Evolutionary conservation across 2,797 vertebrate genomes (phyloP).

Genomic region (Pteropus rufus): DNA sequence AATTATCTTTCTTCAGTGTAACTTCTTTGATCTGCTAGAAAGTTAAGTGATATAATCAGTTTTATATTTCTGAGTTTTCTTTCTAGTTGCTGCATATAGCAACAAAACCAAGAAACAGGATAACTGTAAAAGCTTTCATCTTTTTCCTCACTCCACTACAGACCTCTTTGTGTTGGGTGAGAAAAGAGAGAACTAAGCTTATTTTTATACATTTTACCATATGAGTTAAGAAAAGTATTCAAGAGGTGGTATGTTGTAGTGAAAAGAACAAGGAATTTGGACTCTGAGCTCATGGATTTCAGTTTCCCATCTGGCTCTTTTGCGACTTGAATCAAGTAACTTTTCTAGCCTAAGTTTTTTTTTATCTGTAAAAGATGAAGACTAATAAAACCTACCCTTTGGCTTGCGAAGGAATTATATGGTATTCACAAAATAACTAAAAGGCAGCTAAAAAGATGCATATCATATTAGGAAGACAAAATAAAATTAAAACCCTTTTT

Average conservation of each 20-base stretch:
- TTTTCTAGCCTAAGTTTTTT: background rate
- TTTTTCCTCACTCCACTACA: constrained; percentile 5
- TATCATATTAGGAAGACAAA: background rate
- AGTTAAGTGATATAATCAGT: background rate
- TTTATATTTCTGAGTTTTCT: constrained; percentile 45
- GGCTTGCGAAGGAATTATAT: background rate
- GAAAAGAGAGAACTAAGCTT: background rate
- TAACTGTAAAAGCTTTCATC: background rate
- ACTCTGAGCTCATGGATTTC: background rate
- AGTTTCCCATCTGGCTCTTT: background rate
- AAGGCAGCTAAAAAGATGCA: background rate
- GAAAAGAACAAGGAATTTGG: background rate
- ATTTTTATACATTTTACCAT: background rate
- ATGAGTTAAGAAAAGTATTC: background rate
- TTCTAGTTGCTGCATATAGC: constrained; percentile 4
- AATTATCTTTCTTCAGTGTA: background rate
- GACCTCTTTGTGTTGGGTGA: background rate
- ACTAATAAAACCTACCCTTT: background rate
- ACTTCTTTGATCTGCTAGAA: constrained; percentile 41
- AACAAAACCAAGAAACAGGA: constrained; percentile 36
- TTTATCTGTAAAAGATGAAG: background rate
- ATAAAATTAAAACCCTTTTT: background rate
- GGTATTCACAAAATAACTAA: background rate
- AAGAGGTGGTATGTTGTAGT: background rate
- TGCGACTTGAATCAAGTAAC: background rate